Conservation (phyloP, 2,113 vertebrate species). For the Hiodon tergisus region DNA sequence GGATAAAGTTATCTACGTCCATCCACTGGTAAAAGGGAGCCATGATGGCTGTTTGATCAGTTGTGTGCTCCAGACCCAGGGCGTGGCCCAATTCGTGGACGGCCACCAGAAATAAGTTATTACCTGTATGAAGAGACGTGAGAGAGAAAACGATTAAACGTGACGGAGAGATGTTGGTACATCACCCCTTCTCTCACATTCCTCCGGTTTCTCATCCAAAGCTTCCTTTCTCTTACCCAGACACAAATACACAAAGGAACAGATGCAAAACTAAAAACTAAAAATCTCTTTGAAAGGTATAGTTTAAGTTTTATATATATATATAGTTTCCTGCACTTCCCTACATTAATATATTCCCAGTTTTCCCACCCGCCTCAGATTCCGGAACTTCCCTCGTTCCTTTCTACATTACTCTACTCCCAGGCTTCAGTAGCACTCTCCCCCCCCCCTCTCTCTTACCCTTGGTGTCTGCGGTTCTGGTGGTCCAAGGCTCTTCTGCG, state of each 20-base stretch:
- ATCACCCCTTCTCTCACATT: background rate
- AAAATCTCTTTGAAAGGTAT: too few relatives aligned
- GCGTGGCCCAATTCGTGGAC: constrained; percentile 86
- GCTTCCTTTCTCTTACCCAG: background rate
- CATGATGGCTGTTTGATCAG: constrained; percentile 82
- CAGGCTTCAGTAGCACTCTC: background rate
- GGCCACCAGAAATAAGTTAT: constrained; percentile 83
- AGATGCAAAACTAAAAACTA: background rate
- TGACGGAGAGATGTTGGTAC: constrained; percentile 4
- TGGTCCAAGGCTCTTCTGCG: constrained; percentile 81
- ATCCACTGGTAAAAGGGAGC: constrained; percentile 91
- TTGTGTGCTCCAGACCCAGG: constrained; percentile 82
- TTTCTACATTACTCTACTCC: background rate
- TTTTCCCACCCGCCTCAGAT: too few relatives aligned
- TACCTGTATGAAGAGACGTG: constrained; percentile 54
- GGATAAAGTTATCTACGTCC: constrained; percentile 79
- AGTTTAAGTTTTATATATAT: too few relatives aligned
- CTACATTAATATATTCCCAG: background rate
- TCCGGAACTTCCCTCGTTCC: background rate
- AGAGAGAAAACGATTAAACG: background rate
- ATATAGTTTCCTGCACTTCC: background rate
- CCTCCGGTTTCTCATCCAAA: background rate
- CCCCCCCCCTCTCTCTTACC: constrained; percentile 55
- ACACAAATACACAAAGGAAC: background rate
- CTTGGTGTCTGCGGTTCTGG: constrained; percentile 68